Percentiles rank a stretch among this genome's conserved stretches.
Conservation (phyloP, 30 jellyfish, hydroid and myxozoan species). For the Calvadosia cruxmelitensis region DNA sequence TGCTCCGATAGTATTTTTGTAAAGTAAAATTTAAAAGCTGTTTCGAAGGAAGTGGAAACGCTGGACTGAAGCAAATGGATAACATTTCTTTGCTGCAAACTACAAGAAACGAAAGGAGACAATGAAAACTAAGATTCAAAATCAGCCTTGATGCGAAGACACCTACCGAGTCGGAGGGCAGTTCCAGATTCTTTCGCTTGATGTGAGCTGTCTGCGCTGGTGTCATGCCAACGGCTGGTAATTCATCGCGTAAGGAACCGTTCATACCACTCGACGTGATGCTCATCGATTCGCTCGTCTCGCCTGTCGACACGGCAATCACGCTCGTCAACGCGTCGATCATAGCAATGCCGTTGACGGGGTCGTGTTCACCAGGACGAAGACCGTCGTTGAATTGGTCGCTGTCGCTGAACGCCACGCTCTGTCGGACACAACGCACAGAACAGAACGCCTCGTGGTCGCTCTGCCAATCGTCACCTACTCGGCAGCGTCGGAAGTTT, state of each 20-base stretch:
- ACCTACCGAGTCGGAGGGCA: background rate
- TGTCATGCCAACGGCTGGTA: background rate
- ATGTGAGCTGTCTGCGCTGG: background rate
- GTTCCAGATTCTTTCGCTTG: background rate
- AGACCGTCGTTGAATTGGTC: background rate
- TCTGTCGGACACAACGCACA: background rate
- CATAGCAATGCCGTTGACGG: background rate
- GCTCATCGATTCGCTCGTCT: constrained; percentile 2
- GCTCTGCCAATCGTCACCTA: background rate
- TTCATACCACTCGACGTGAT: background rate
- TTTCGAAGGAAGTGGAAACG: too few species aligned
- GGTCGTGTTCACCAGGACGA: background rate
- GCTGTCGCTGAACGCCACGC: background rate
- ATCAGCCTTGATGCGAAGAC: too few species aligned
- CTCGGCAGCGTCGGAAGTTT: background rate
- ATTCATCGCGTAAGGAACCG: background rate
- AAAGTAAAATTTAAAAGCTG: too few species aligned
- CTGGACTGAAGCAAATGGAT: too few species aligned
- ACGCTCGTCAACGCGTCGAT: constrained; percentile 54
- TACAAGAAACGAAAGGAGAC: too few species aligned
- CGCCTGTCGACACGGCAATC: constrained; percentile 67
- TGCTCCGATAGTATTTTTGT: too few species aligned
- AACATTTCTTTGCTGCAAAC: too few species aligned
- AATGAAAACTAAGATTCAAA: too few species aligned
- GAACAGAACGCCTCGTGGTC: constrained; percentile 1